Evolutionary conservation across 53 echinoderm and acorn worm genomes (phyloP), one percentile per base, ranked within the genome.

Genomic region (Holothuria leucospilota): DNA sequence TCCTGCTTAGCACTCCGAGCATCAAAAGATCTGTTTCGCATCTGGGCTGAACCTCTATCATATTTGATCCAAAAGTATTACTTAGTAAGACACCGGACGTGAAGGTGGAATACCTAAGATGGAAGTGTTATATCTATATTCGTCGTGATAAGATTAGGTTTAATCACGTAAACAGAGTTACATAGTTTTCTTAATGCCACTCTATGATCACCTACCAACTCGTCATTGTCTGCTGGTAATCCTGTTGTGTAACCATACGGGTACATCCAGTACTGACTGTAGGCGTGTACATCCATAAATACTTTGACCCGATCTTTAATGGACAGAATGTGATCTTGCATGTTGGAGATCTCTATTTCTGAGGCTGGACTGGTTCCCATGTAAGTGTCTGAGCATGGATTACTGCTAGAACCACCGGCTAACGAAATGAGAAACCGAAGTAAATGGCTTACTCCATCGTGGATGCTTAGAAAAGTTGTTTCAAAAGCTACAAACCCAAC

Each of bases 211-310:
- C 79, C 62, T 85, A 94, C 94, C 91, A 86, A 87, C 60, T 89
- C 89, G 0, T 18, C 20, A 29, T 85, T 63, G 62, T 95, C 88
- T 13, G 68, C 69, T 24, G 91, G 88, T 7, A 75, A 63, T 24
- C 62, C 51, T 18, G 27, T 78, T 15, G 92, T 82, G 77, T 85
- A 94, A 25, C 91, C 93, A 46, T 75, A 96, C 2, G 96, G 96
- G 0, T 88, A 88, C 94, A 96, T 90, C 91, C 92, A 94, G 16
- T 88, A 82, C 60, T 96, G 96, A 8, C 90, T 88, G 88, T 94
- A 96, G 84, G 90, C 88, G 71, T 96, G 96, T 74, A 96, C 90
- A 62, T 96, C 94, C 79, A 96, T 90, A 78, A 92, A 96, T 34
- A 88, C 92, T 61, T 79, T 60, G 16, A 74, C 69, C 62, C 90